These are phyloP conservation scores for Bryconaethiops microstoma DNA, from an alignment of 2,797 vertebrate genomes.

Conservation along the genomic window DNA sequence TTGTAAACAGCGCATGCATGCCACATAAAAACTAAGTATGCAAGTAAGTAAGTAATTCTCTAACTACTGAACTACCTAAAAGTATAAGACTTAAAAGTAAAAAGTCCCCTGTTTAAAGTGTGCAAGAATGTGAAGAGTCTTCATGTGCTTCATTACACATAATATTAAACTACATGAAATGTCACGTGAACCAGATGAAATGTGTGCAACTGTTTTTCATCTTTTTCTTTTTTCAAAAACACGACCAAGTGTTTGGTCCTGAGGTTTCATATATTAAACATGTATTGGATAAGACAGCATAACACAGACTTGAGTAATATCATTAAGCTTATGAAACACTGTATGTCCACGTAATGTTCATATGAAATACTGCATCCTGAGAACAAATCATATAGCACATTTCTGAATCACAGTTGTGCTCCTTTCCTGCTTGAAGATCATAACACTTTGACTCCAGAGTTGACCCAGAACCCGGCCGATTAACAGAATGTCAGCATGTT, in stretches of 20 bases:
- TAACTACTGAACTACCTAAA: neutral
- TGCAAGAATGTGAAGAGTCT: neutral
- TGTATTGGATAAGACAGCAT: conserved; percentile 43
- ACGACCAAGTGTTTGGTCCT: conserved; percentile 50
- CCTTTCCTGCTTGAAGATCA: neutral
- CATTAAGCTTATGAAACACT: conserved; percentile 32
- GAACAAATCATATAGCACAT: conserved; percentile 30
- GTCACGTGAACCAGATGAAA: neutral
- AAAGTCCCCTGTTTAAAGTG: too few relatives aligned
- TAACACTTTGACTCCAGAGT: conserved; percentile 5
- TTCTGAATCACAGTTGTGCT: conserved; percentile 36
- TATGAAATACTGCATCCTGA: conserved; percentile 55
- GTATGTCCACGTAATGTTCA: conserved; percentile 31
- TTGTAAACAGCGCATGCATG: neutral
- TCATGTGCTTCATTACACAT: neutral
- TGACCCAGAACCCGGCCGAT: neutral
- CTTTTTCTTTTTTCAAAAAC: conserved; percentile 22
- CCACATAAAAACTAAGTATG: neutral
- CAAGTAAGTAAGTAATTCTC: too few relatives aligned
- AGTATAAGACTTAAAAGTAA: neutral
- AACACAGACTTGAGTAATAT: conserved; percentile 9
- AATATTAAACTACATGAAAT: neutral
- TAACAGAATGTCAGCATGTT: conserved; percentile 19
- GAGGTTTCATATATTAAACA: conserved; percentile 47
- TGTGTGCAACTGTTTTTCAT: neutral